Base-by-base conservation (phyloP, 2,888 invertebrate species). In the Drosophila peninsularis region DNA sequence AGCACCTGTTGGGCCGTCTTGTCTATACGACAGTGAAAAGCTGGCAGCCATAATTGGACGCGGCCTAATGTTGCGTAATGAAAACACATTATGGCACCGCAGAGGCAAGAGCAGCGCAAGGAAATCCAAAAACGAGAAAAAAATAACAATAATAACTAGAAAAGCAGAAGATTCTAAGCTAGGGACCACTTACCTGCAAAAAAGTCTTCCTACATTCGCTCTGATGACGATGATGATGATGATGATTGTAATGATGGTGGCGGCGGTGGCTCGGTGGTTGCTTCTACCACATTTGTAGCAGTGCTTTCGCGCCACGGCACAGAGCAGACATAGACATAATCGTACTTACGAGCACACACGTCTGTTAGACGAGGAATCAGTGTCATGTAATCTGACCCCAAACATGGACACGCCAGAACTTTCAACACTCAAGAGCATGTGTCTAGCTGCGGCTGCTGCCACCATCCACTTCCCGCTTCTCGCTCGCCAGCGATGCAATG, bases 341-440 rank as follows among this genome's bases (percentile, higher is more conserved):
- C 64, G 65, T 56, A 65, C 44, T 49, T 50, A 76, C 47, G 60
- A 30, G 71, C 63, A 72, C 56, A 76, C 63, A 71, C 61, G 84
- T 73, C 89, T 81, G 82, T 84, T 87, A 84, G 89, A 75, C 70
- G 77, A 62, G 62, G 81, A 88, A 83, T 83, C 88, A 88, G 83
- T 83, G 88, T 86, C 83, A 83, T 86, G 83, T 88, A 83, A 83
- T 83, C 83, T 83, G 83, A 83, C 83, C 83, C 80, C 83, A 86
- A 88, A 88, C 83, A 88, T 83, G 83, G 83, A 83, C 83, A 83
- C 86, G 83, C 88, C 88, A 83, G 86, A 88, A 80, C 86, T 83
- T 83, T 83, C 83, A 83, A 88, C 83, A 88, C 83, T 86, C 86
- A 57, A 70, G 62, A 85, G 52, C 53, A 62, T 68, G 58, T 60